phyloP scores from a whole-genome alignment of 2,888 invertebrate species.

The Galeruca laticollis region DNA sequence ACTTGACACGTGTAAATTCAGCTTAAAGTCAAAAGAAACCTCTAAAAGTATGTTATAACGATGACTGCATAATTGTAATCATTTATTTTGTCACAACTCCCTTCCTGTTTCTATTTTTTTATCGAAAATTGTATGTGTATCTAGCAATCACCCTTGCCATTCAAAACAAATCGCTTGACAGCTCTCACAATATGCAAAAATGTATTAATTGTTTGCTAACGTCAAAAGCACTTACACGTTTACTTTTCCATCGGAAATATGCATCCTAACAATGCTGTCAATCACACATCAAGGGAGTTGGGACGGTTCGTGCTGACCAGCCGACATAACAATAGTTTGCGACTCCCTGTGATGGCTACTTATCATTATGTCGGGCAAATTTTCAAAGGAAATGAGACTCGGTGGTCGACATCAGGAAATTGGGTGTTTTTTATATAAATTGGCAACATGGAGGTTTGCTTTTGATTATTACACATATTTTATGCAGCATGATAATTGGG shows the following conservation, averaged over 20 bases:
- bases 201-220: slow-evolving; percentile 54
- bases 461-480: not conserved
- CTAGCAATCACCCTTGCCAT: slow-evolving; percentile 30
- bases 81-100: no score
- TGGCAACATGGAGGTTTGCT: not conserved
- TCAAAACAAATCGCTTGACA: slow-evolving; percentile 47
- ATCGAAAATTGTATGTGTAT: slow-evolving; percentile 3
- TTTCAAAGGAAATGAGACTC: not conserved
- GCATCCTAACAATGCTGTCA: slow-evolving; percentile 50
- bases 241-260: slow-evolving; percentile 45
- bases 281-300: slow-evolving; percentile 48
- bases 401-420: not conserved
- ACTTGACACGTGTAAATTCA: no score
- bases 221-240: slow-evolving; percentile 55
- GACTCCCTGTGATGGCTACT: slow-evolving; percentile 41
- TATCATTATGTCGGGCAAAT: slow-evolving; percentile 36
- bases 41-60: no score
- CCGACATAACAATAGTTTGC: slow-evolving; percentile 34
- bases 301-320: slow-evolving; percentile 45
- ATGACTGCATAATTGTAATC: no score
- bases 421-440: not conserved
- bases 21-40: no score
- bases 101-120: slow-evolving; percentile 1
- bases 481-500: not conserved
- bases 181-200: slow-evolving; percentile 53